Evolutionary conservation across 2,888 invertebrate species (phyloP).

Genomic region (Caenorhabditis sp.): DNA sequence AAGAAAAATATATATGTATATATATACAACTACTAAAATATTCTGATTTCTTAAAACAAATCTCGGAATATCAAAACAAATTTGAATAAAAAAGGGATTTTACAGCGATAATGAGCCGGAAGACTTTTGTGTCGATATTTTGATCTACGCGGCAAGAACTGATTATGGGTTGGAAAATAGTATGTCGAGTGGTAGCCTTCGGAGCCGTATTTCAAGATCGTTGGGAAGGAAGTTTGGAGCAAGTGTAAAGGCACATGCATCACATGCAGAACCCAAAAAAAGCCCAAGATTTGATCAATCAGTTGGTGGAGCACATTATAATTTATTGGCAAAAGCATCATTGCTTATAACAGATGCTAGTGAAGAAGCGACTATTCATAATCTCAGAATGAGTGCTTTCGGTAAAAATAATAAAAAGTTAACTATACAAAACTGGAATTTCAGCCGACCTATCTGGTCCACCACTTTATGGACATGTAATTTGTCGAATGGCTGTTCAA

Average conservation of each 20-base stretch:
- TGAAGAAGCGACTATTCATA: constrained; percentile 52
- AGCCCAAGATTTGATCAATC: constrained; percentile 24
- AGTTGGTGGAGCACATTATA: constrained; percentile 48
- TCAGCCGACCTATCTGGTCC: constrained; percentile 56
- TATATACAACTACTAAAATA: background rate
- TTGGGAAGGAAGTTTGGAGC: constrained; percentile 55
- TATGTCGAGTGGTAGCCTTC: constrained; percentile 42
- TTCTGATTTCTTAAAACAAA: background rate
- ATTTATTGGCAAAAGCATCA: constrained; percentile 50
- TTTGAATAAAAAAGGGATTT: background rate
- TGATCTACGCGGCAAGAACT: constrained; percentile 50
- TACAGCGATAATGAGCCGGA: constrained; percentile 53
- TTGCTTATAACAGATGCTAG: constrained; percentile 51
- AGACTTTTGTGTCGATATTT: constrained; percentile 52
- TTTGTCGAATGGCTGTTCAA: constrained; percentile 52
- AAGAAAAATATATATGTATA: no score
- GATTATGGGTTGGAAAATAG: constrained; percentile 37
- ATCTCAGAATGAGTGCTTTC: constrained; percentile 52
- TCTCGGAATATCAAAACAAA: background rate
- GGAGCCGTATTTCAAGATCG: constrained; percentile 49
- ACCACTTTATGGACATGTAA: constrained; percentile 54
- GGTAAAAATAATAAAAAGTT: constrained; percentile 21
- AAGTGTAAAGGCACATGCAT: constrained; percentile 31
- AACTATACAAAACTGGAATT: background rate
- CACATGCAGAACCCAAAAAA: constrained; percentile 18